phyloP scores from a whole-genome alignment of 2,113 vertebrate genomes.

The Sorex araneus region DNA sequence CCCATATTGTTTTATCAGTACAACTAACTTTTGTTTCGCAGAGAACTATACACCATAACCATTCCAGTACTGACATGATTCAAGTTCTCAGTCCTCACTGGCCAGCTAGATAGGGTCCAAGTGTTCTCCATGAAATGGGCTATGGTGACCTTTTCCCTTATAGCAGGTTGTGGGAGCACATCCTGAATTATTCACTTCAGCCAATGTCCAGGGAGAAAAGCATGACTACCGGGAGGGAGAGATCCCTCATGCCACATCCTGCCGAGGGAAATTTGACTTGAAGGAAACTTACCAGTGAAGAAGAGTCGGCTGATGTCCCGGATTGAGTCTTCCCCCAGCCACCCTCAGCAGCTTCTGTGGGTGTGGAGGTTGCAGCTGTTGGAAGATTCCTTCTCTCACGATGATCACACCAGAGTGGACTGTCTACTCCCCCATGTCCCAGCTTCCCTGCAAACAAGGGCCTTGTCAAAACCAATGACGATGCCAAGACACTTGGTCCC shows the following conservation, averaged over 20 bases:
- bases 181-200: slow-evolving; percentile 32
- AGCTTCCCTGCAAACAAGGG: neutral
- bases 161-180: neutral
- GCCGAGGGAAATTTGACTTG: neutral
- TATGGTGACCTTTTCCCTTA: too few species aligned
- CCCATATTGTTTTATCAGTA: neutral
- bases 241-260: neutral
- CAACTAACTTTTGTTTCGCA: neutral
- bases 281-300: neutral
- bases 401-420: neutral
- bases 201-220: slow-evolving; percentile 1
- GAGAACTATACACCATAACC: neutral
- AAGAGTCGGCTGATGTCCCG: neutral
- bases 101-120: neutral
- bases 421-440: rapidly evolving
- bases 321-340: neutral
- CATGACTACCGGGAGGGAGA: neutral
- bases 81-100: neutral
- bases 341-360: neutral
- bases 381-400: too few species aligned
- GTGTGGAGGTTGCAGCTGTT: too few species aligned
- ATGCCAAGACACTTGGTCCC: neutral
- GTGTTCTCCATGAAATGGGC: neutral
- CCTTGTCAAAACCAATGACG: neutral
- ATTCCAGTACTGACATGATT: neutral